phyloP scores from a whole-genome alignment of 1,140 invertebrate genomes.

The Plodia interpunctella region DNA sequence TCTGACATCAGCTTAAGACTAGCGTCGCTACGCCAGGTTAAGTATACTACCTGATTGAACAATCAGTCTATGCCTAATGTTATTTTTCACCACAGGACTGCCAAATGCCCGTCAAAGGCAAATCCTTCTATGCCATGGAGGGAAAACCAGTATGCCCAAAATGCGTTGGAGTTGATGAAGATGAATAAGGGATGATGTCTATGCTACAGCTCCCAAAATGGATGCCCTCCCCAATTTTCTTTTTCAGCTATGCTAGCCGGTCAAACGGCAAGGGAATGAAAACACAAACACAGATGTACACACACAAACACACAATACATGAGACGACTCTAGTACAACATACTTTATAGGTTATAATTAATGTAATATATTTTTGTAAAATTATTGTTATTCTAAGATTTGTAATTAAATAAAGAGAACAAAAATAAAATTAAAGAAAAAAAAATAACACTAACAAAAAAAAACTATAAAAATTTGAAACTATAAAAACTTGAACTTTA shows the following conservation, averaged over 20 bases:
- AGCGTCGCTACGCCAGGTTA: conserved; percentile 49
- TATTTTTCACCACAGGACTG: conserved; percentile 86
- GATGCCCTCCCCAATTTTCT: conserved; percentile 56
- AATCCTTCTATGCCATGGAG: conserved; percentile 97
- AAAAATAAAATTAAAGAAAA: conserved; percentile 67
- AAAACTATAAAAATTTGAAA: conserved; percentile 28
- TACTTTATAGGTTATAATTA: conserved; percentile 58
- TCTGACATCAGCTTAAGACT: conserved; percentile 1
- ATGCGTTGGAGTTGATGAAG: conserved; percentile 93
- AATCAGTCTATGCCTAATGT: conserved; percentile 21
- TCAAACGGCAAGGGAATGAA: conserved; percentile 34
- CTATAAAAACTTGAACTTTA: conserved; percentile 23
- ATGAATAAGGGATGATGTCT: conserved; percentile 80
- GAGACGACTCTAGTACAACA: conserved; percentile 40
- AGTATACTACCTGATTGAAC: conserved; percentile 39
- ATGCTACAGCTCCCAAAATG: conserved; percentile 27
- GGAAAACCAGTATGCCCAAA: conserved; percentile 93
- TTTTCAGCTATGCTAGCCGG: conserved; percentile 70
- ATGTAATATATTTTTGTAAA: conserved; percentile 76
- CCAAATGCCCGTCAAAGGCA: conserved; percentile 92
- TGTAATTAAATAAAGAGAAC: conserved; percentile 71
- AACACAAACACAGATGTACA: conserved; percentile 51
- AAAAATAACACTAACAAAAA: conserved; percentile 54
- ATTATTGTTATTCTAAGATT: conserved; percentile 70
- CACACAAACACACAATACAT: conserved; percentile 28